A percentile compares a stretch with the other conserved stretches of the same genome.
These are phyloP conservation scores for Lepidocyrtoides sp. DNA, from an alignment of 2,888 invertebrate species.

Conservation along the genomic window DNA sequence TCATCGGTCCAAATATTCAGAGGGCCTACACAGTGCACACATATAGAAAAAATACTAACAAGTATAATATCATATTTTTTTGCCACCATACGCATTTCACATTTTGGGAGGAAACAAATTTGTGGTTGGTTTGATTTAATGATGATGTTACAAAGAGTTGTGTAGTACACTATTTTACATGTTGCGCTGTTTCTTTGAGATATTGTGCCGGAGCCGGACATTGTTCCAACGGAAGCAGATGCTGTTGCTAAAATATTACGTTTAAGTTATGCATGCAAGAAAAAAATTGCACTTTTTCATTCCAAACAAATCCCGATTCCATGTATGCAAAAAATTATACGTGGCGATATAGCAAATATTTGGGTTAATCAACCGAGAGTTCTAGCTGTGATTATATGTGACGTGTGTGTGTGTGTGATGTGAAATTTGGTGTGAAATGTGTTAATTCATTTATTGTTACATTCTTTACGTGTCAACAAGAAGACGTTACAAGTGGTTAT, in stretches of 20 bases:
- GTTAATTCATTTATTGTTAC: background rate
- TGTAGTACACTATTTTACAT: background rate
- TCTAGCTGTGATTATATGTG: background rate
- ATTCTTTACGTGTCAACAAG: background rate
- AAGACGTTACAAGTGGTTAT: background rate
- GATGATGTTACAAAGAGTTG: background rate
- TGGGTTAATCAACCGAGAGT: background rate
- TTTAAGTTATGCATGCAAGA: background rate
- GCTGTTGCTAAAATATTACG: slow-evolving; percentile 3
- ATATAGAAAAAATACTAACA: background rate
- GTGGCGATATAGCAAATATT: background rate
- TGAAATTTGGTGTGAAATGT: background rate
- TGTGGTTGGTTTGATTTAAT: slow-evolving; percentile 35
- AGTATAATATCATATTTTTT: background rate
- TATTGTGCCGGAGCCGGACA: slow-evolving; percentile 15
- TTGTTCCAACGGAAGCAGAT: slow-evolving; percentile 38
- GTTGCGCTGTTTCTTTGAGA: background rate
- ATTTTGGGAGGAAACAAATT: slow-evolving; percentile 43
- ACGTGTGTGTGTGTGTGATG: background rate
- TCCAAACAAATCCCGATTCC: background rate
- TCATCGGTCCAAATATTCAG: background rate
- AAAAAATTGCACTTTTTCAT: background rate
- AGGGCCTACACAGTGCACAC: background rate
- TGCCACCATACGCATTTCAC: background rate
- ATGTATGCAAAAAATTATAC: background rate